Evolutionary conservation across 2,888 invertebrate genomes (phyloP).

Genomic region (Pollenia angustigena): DNA sequence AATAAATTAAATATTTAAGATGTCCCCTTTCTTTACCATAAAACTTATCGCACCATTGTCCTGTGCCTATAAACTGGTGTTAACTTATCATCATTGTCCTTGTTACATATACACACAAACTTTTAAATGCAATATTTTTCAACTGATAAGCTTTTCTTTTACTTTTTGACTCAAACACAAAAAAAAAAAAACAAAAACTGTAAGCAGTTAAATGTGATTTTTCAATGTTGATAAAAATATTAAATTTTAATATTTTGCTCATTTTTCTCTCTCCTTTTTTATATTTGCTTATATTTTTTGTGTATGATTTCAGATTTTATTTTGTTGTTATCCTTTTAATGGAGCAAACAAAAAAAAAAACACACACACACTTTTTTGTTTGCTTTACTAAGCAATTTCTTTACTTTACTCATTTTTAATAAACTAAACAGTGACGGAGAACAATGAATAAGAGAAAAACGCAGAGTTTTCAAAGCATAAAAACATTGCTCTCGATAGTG

Average conservation of each 20-base stretch:
- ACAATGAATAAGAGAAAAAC: not conserved
- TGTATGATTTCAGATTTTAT: slow-evolving; percentile 58
- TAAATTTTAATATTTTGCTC: slow-evolving; percentile 73
- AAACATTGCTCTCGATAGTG: not conserved
- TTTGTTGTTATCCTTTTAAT: slow-evolving; percentile 67
- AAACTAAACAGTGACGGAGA: slow-evolving; percentile 18
- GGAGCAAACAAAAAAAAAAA: slow-evolving; percentile 10
- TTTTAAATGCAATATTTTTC: slow-evolving; percentile 43
- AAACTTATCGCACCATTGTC: slow-evolving; percentile 48
- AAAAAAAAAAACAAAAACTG: slow-evolving; percentile 16
- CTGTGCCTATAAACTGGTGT: slow-evolving; percentile 49
- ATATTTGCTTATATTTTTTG: slow-evolving; percentile 37
- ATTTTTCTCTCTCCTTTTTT: slow-evolving; percentile 58
- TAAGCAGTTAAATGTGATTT: slow-evolving; percentile 72
- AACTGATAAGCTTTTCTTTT: slow-evolving; percentile 63
- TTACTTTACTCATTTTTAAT: slow-evolving; percentile 58
- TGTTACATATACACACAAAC: slow-evolving; percentile 29
- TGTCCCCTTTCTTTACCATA: not conserved
- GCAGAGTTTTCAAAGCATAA: slow-evolving; percentile 14
- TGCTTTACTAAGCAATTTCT: slow-evolving; percentile 69
- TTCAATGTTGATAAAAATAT: slow-evolving; percentile 72
- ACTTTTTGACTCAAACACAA: not conserved
- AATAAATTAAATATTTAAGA: slow-evolving; percentile 11
- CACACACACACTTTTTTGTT: slow-evolving; percentile 60
- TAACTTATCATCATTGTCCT: slow-evolving; percentile 67